These are phyloP conservation scores for Eurytoma californica DNA, from an alignment of 2,888 invertebrate species.

Conservation along the genomic window DNA sequence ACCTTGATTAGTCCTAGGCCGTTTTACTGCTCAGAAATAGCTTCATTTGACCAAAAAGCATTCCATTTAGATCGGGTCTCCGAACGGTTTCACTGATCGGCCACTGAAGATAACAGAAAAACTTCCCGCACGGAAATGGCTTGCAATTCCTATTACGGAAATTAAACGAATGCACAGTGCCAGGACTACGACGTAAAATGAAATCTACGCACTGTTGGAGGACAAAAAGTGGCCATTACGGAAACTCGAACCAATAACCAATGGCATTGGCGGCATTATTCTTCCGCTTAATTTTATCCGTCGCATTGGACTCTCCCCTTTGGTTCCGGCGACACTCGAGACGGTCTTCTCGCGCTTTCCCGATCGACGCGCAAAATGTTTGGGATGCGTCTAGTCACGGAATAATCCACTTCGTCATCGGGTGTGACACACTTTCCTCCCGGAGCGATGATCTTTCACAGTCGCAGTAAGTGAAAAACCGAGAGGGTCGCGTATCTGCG, in stretches of 20 bases:
- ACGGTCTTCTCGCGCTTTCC: not conserved
- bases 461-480: conserved; percentile 45
- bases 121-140: conserved; percentile 27
- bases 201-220: not conserved
- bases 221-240: not conserved
- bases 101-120: conserved; percentile 37
- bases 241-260: not conserved
- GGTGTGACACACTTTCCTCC: conserved; percentile 51
- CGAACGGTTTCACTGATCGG: conserved; percentile 28
- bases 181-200: not conserved
- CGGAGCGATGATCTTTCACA: conserved; percentile 43
- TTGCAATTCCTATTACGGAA: conserved; percentile 21
- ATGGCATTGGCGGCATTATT: too few species aligned
- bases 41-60: conserved; percentile 50
- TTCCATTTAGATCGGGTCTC: conserved; percentile 50
- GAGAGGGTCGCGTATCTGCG: conserved; percentile 22
- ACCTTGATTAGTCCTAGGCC: conserved; percentile 47
- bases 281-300: conserved; percentile 9
- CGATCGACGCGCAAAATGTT: not conserved
- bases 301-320: conserved; percentile 1
- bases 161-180: conserved; percentile 24
- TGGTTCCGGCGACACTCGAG: not conserved
- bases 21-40: conserved; percentile 40
- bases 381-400: conserved; percentile 33
- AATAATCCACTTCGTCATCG: conserved; percentile 49